Percentiles rank a stretch among this genome's conserved stretches.
These are phyloP conservation scores for Hybos culiciformis DNA, from an alignment of 2,888 invertebrate species.

Conservation along the genomic window DNA sequence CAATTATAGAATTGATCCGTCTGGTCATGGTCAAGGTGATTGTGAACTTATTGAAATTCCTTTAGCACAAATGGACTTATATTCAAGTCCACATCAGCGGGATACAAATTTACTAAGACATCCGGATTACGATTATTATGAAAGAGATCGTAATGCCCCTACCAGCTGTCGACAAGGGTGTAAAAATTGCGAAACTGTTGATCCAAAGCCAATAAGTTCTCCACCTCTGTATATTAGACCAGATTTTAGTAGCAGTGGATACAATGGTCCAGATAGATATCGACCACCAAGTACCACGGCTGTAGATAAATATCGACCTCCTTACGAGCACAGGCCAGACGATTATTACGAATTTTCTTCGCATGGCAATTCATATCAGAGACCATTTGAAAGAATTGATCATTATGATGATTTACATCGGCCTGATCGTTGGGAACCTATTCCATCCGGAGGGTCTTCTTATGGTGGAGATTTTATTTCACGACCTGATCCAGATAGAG, in stretches of 20 bases:
- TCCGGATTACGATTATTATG: slow-evolving; percentile 66
- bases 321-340: slow-evolving; percentile 25
- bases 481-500: slow-evolving; percentile 19
- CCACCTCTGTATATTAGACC: not conserved
- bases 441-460: slow-evolving; percentile 26
- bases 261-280: slow-evolving; percentile 17
- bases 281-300: slow-evolving; percentile 22
- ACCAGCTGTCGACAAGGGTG: slow-evolving; percentile 41
- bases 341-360: slow-evolving; percentile 31
- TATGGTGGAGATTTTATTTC: slow-evolving; percentile 27
- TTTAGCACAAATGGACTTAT: slow-evolving; percentile 50
- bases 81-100: slow-evolving; percentile 35
- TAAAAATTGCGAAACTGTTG: slow-evolving; percentile 28
- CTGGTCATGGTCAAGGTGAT: slow-evolving; percentile 56
- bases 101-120: slow-evolving; percentile 34
- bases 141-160: slow-evolving; percentile 58
- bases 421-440: slow-evolving; percentile 24
- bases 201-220: slow-evolving; percentile 15
- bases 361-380: no score
- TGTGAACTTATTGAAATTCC: slow-evolving; percentile 66
- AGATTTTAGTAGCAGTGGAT: no score
- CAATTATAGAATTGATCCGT: slow-evolving; percentile 65
- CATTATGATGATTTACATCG: slow-evolving; percentile 25
- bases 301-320: slow-evolving; percentile 27
- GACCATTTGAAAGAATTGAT: slow-evolving; percentile 26